Conservation (phyloP, 2,113 vertebrate species). For the Dinomys branickii region DNA sequence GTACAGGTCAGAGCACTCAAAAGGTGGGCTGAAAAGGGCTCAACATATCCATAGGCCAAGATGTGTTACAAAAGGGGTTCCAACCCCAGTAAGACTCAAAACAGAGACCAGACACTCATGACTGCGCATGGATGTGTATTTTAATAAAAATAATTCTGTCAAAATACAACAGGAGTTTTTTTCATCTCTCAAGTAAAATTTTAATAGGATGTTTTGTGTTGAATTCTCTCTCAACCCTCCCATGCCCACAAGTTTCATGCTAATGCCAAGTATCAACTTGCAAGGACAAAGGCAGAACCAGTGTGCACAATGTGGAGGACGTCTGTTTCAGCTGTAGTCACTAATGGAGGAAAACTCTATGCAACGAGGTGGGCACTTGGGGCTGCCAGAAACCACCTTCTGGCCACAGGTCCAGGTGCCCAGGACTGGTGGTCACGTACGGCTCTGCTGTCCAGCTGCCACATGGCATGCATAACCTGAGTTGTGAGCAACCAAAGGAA, state of each 20-base stretch:
- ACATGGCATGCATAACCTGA: slow-evolving; percentile 89
- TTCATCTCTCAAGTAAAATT: slow-evolving; percentile 96
- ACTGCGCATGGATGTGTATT: slow-evolving; percentile 96
- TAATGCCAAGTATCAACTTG: slow-evolving; percentile 94
- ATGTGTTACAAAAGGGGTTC: not conserved
- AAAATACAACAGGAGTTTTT: slow-evolving; percentile 97
- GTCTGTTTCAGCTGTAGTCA: slow-evolving; percentile 78
- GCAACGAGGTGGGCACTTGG: slow-evolving; percentile 58
- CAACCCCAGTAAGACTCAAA: slow-evolving; percentile 53
- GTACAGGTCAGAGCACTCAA: not conserved
- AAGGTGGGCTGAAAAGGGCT: not conserved
- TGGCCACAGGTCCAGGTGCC: slow-evolving; percentile 37
- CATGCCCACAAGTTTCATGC: slow-evolving; percentile 91
- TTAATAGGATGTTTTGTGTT: slow-evolving; percentile 88
- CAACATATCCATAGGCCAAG: not conserved
- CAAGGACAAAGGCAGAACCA: slow-evolving; percentile 93
- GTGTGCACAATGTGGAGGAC: slow-evolving; percentile 89
- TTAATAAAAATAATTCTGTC: slow-evolving; percentile 99
- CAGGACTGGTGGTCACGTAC: slow-evolving; percentile 62
- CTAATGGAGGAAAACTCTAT: slow-evolving; percentile 73
- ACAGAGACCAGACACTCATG: slow-evolving; percentile 66
- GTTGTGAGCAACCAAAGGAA: slow-evolving; percentile 87
- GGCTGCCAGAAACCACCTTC: slow-evolving; percentile 62
- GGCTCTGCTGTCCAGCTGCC: slow-evolving; percentile 79
- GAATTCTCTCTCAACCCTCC: slow-evolving; percentile 88